Evolutionary conservation across 2,113 vertebrate genomes (phyloP).

Genomic region (Dendrocopos noguchii): DNA sequence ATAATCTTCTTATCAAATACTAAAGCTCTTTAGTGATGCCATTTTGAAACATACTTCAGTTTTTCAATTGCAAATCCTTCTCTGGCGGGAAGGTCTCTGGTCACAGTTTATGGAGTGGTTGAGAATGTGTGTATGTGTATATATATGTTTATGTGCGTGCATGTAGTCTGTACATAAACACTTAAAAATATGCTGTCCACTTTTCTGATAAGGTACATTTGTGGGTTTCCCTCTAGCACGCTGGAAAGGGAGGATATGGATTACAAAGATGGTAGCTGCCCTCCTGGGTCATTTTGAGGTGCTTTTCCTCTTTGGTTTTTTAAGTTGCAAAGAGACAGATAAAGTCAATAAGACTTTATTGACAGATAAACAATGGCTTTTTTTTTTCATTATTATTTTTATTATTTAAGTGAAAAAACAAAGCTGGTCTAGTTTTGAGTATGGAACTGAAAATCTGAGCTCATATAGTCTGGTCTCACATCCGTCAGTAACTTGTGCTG

Average conservation of each 20-base stretch:
- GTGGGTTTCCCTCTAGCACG: background rate
- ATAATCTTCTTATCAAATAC: conserved; percentile 70
- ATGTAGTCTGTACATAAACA: background rate
- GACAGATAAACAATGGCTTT: background rate
- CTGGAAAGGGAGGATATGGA: background rate
- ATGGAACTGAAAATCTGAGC: background rate
- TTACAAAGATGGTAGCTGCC: background rate
- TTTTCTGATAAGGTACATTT: background rate
- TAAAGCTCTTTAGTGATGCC: conserved; percentile 63
- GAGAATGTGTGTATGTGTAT: background rate
- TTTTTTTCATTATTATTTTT: background rate
- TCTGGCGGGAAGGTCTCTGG: conserved; percentile 18
- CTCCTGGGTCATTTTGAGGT: background rate
- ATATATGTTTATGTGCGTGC: background rate
- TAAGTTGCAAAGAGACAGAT: background rate
- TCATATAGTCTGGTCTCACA: conserved; percentile 36
- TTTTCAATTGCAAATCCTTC: conserved; percentile 65
- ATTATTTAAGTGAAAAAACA: background rate
- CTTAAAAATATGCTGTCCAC: background rate
- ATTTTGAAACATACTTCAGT: conserved; percentile 46
- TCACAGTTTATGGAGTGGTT: background rate
- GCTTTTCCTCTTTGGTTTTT: background rate
- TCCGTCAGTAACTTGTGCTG: conserved; percentile 39
- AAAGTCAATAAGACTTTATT: too few species aligned
- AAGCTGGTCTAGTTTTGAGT: background rate